Percentiles rank a stretch among this genome's conserved stretches.
These are phyloP conservation scores for Pyxicephalus adspersus DNA, from an alignment of 2,113 vertebrate genomes.

Conservation along the genomic window DNA sequence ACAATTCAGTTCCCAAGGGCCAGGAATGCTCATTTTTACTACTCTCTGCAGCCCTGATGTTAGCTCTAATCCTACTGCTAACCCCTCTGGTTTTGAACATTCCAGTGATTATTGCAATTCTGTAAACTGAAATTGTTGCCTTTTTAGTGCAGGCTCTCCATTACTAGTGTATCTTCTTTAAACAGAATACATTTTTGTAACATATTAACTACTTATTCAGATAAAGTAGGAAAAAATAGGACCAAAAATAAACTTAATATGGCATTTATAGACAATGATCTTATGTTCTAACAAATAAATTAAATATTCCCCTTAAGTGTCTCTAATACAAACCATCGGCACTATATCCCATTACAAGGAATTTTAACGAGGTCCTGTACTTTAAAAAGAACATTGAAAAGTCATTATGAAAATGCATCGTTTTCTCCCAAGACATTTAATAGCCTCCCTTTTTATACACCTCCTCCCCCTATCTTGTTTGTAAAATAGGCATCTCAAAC, in stretches of 20 bases:
- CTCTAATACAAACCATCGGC: not conserved
- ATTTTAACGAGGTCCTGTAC: conserved; percentile 8
- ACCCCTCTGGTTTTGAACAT: too few relatives aligned
- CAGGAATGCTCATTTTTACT: too few relatives aligned
- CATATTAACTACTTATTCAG: too few relatives aligned
- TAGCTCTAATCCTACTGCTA: too few relatives aligned
- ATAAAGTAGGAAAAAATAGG: not conserved
- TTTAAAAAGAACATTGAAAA: conserved; percentile 45
- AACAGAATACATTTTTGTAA: too few relatives aligned
- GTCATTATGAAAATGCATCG: conserved; percentile 46
- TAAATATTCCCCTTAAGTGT: conserved; percentile 1
- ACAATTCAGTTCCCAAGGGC: too few relatives aligned
- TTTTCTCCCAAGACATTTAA: not conserved
- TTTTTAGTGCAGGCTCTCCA: too few relatives aligned
- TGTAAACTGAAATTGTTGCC: too few relatives aligned
- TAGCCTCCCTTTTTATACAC: conserved; percentile 7
- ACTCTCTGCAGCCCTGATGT: too few relatives aligned
- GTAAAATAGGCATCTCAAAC: conserved; percentile 33
- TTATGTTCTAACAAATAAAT: not conserved
- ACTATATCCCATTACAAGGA: conserved; percentile 30
- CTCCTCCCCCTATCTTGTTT: conserved; percentile 39
- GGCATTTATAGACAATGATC: conserved; percentile 15
- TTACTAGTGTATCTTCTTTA: too few relatives aligned
- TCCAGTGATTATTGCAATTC: too few relatives aligned
- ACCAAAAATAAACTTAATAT: conserved; percentile 8